Evolutionary conservation across 2,113 vertebrate species (phyloP).

Genomic region (Macaca mulatta): DNA sequence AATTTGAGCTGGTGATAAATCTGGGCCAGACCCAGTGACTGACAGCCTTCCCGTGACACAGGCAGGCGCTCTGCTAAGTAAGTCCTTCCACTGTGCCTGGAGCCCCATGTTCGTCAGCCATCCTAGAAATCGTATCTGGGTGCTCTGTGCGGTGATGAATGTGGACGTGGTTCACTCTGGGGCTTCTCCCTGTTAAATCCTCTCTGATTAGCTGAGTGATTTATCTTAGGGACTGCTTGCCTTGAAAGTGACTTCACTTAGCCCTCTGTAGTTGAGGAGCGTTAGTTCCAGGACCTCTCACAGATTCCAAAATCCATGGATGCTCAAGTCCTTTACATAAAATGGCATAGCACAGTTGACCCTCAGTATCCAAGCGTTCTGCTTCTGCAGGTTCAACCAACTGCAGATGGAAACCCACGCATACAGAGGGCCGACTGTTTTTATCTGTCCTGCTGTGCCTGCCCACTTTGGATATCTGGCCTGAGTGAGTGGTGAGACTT

Average conservation of each 20-base stretch:
- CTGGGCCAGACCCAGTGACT: background rate
- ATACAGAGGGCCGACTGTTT: background rate
- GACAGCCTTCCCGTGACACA: background rate
- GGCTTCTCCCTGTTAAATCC: background rate
- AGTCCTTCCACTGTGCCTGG: background rate
- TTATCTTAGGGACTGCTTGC: background rate
- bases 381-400: background rate
- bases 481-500: background rate
- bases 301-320: background rate
- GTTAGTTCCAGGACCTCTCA: background rate
- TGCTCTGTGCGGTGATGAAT: background rate
- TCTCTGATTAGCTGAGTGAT: conserved; percentile 40
- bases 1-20: conserved; percentile 38
- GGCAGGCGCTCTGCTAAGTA: background rate
- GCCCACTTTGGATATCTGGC: background rate
- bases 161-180: background rate
- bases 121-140: conserved; percentile 34
- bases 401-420: background rate
- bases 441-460: background rate
- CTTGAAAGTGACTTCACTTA: background rate
- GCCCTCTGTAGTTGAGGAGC: background rate
- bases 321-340: background rate
- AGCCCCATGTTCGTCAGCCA: background rate
- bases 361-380: background rate
- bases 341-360: background rate